Percentiles rank a stretch among this genome's conserved stretches.
These are phyloP conservation scores for Cossypha caffra DNA, from an alignment of 2,797 vertebrate genomes.

Conservation along the genomic window DNA sequence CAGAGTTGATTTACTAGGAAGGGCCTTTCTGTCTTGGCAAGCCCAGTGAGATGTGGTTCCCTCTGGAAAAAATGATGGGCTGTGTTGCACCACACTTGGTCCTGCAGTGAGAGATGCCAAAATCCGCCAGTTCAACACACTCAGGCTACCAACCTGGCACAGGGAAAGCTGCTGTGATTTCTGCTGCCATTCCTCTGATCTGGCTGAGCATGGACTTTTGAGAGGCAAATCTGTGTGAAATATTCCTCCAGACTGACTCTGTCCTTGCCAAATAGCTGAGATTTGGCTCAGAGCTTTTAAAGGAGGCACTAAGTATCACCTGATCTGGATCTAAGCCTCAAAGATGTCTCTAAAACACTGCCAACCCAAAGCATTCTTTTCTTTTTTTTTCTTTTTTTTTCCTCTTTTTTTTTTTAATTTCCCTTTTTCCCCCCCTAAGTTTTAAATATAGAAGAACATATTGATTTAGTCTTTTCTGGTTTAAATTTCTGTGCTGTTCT, in stretches of 20 bases:
- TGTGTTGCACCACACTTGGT: accelerated
- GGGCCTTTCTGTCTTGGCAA: not conserved
- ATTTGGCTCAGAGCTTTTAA: not conserved
- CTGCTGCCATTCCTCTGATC: not conserved
- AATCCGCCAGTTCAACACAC: not conserved
- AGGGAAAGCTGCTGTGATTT: not conserved
- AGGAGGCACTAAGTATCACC: not conserved
- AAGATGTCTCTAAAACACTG: not conserved
- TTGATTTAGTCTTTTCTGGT: not conserved
- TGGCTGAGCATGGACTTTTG: not conserved
- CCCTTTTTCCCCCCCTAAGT: accelerated
- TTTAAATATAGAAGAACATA: not conserved
- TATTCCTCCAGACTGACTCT: not conserved
- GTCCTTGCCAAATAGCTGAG: not conserved
- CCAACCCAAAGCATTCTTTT: not conserved
- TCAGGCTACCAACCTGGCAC: not conserved
- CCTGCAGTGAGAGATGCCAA: not conserved
- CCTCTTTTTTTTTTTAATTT: no score
- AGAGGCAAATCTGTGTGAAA: not conserved
- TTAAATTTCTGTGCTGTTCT: not conserved
- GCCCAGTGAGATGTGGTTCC: not conserved
- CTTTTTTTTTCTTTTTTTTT: no score
- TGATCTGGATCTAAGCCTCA: not conserved
- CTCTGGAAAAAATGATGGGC: not conserved
- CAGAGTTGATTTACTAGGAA: not conserved